A percentile compares a stretch with the other conserved stretches of the same genome.
These are phyloP conservation scores for Aix galericulata DNA, from an alignment of 2,113 vertebrate genomes.

Conservation along the genomic window DNA sequence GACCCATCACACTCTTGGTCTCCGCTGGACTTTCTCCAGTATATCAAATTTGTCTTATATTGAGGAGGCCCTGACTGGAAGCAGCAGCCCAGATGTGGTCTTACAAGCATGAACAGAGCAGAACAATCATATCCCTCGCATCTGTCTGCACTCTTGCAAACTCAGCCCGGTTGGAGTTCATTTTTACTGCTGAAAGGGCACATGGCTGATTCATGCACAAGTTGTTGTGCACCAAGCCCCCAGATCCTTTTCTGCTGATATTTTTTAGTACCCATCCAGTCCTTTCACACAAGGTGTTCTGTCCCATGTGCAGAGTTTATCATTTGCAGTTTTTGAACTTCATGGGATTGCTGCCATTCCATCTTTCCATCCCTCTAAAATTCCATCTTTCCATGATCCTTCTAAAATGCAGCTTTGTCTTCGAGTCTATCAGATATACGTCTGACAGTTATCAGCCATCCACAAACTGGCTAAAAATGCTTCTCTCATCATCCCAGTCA, in stretches of 20 bases:
- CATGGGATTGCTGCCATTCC: background rate
- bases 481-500: background rate
- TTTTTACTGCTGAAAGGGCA: background rate
- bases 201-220: background rate
- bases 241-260: background rate
- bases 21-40: background rate
- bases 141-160: background rate
- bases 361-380: background rate
- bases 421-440: background rate
- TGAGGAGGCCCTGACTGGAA: background rate
- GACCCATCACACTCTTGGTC: background rate
- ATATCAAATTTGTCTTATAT: background rate
- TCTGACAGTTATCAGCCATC: background rate
- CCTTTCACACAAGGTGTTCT: background rate
- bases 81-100: background rate
- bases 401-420: background rate
- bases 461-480: background rate
- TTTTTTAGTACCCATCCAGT: background rate
- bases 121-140: background rate
- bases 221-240: background rate
- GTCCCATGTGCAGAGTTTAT: background rate
- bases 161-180: background rate
- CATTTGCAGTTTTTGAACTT: background rate
- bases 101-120: background rate
- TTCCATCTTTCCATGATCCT: background rate